Percentiles rank a stretch among this genome's conserved stretches.
Conservation (phyloP, 2,888 invertebrate genomes). For the Synergus laeviventris region DNA sequence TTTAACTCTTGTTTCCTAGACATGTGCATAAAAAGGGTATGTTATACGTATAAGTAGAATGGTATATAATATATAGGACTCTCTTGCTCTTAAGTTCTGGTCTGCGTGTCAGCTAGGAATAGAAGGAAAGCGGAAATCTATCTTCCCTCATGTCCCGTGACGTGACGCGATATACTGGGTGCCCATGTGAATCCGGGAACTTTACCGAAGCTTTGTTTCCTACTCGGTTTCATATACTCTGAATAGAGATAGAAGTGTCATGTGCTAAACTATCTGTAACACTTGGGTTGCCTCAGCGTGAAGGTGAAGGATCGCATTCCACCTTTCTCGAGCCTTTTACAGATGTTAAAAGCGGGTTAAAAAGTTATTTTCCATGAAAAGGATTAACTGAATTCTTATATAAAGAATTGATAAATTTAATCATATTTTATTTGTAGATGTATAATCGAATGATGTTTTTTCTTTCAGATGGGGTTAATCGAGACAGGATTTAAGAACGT, state of each 20-base stretch:
- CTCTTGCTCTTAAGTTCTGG: neutral
- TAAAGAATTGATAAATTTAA: no score
- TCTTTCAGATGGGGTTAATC: no score
- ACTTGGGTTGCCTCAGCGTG: neutral
- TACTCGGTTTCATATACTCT: no score
- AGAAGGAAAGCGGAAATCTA: neutral
- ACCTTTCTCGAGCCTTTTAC: neutral
- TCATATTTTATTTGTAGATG: no score
- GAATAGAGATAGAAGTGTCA: neutral
- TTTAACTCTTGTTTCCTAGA: neutral
- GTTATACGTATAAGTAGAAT: neutral
- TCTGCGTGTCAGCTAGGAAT: neutral
- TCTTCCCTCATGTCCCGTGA: neutral
- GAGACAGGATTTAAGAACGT: no score
- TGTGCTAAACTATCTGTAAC: neutral
- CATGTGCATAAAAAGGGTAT: neutral
- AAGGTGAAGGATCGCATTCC: neutral
- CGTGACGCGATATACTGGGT: neutral
- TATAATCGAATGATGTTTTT: no score
- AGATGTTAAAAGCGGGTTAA: no score
- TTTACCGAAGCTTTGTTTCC: conserved; percentile 8
- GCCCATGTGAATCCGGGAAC: conserved; percentile 13
- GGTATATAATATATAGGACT: no score
- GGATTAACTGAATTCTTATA: no score
- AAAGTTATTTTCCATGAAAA: no score